Percentiles rank a stretch among this genome's conserved stretches.
These are phyloP conservation scores for Ypsolopha sequella DNA, from an alignment of 2,888 invertebrate species.

Conservation along the genomic window DNA sequence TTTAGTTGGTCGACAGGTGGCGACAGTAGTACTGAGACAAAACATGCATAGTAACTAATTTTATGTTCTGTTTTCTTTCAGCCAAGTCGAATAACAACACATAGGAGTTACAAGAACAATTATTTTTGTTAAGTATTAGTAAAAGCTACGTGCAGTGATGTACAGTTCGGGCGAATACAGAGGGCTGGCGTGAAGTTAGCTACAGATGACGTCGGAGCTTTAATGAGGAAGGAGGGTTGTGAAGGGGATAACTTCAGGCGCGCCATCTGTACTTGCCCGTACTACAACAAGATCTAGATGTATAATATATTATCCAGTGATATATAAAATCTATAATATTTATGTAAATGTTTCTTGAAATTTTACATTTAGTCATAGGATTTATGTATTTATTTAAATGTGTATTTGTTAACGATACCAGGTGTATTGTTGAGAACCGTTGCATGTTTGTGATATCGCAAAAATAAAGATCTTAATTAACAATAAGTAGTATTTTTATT, in stretches of 20 bases:
- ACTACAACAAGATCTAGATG: constrained; percentile 4
- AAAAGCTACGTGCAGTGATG: constrained; percentile 16
- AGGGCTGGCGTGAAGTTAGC: no score
- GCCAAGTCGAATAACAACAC: constrained; percentile 48
- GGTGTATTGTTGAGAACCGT: constrained; percentile 23
- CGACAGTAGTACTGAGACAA: no score
- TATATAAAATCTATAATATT: constrained; percentile 25
- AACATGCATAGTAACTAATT: neutral
- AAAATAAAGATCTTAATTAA: constrained; percentile 9
- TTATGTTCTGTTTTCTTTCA: constrained; percentile 27
- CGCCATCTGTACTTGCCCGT: no score
- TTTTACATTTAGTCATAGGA: constrained; percentile 44
- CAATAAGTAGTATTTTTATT: no score
- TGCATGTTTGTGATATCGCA: constrained; percentile 33
- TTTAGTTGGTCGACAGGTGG: no score
- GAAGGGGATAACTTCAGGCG: no score
- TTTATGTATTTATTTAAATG: constrained; percentile 47
- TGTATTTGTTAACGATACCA: constrained; percentile 21
- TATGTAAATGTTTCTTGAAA: constrained; percentile 43
- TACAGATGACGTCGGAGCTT: no score
- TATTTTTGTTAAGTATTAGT: constrained; percentile 48
- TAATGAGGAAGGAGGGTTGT: no score
- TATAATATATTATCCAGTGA: constrained; percentile 20
- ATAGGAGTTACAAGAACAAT: constrained; percentile 15
- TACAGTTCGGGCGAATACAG: neutral